Conservation (phyloP, 2,888 invertebrate genomes). For the Cartodere bifasciata region DNA sequence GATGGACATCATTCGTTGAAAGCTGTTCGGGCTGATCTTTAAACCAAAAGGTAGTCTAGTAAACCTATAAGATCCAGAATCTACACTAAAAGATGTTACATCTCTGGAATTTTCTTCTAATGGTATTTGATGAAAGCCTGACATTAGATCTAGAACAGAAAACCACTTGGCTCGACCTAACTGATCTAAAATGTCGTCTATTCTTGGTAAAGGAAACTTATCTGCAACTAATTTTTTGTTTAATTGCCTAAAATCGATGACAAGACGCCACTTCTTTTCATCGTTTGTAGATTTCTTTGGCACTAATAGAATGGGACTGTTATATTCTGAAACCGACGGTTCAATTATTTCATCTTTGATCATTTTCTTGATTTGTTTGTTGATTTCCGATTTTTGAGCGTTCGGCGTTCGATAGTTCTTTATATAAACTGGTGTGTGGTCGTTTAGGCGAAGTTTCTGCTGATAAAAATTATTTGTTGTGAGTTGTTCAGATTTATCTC, state of each 20-base stretch:
- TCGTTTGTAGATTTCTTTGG: constrained; percentile 6
- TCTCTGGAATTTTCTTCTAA: constrained; percentile 6
- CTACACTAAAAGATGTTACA: constrained; percentile 15
- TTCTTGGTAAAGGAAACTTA: not conserved
- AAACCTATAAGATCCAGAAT: constrained; percentile 15
- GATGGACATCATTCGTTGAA: constrained; percentile 19
- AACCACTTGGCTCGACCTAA: constrained; percentile 11
- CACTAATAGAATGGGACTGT: constrained; percentile 2
- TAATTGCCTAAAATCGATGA: constrained; percentile 11
- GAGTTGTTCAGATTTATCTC: too few relatives aligned
- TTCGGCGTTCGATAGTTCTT: too few relatives aligned
- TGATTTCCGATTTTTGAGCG: too few relatives aligned
- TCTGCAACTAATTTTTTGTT: not conserved
- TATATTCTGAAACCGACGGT: constrained; percentile 6
- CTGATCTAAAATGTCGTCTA: constrained; percentile 1
- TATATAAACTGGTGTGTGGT: too few relatives aligned
- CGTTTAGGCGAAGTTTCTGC: too few relatives aligned
- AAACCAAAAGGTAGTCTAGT: constrained; percentile 17
- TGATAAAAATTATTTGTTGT: too few relatives aligned
- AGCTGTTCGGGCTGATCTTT: constrained; percentile 16
- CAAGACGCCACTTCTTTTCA: constrained; percentile 15
- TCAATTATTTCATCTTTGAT: constrained; percentile 5
- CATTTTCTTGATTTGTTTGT: constrained; percentile 4
- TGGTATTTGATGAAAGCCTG: constrained; percentile 7
- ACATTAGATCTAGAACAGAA: constrained; percentile 7